Evolutionary conservation across 2,797 vertebrate genomes (phyloP), one percentile per base, ranked within the genome.

Genomic region (Poeciliopsis gracilis): DNA sequence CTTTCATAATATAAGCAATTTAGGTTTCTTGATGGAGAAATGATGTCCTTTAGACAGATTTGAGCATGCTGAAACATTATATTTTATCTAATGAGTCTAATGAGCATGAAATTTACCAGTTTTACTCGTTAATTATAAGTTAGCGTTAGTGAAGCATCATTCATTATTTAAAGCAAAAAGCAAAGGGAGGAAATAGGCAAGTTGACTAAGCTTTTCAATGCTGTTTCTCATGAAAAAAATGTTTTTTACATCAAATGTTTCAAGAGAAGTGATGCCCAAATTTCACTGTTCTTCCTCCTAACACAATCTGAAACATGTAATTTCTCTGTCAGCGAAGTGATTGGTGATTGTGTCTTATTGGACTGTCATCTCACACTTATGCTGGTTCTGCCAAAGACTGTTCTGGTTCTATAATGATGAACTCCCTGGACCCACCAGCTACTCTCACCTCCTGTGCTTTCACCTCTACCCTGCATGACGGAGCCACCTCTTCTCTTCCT

Each of bases 291-390:
- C 5, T 82, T 16, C 5, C 28, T 28, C 46, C 25, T 28, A 16
- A 79, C 69, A 36, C 49, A 78, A 9, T 76, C 30, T 23, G 90
- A 90, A 87, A 79, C 30, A 0, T 69, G 46, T 10, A 38, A 66
- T 84, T 36, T 33, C 2, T 61, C 72, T 18, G 7, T 30, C 0
- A 0, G 12, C 46, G 36, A 51, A 4, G 25, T 79, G 63, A 45
- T 76, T 6, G 5, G 18, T 78, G 55, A 45, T 76, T 8, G 5
- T 36, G 33, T 77, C 20, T 57, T 61, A 77, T 77, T 30, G 61
- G 18, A 69, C 55, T 16, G 18, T n/a, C 8, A 25, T 57, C 15
- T 41, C 23, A 36, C 30, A 47, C 25, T 67, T 28, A 61, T 2
- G 4, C 59, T 76, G 72, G 33, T 3, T 38, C n/a, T 77, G 7